Base-by-base conservation (phyloP, 2,888 invertebrate species). In the Noctua pronuba region DNA sequence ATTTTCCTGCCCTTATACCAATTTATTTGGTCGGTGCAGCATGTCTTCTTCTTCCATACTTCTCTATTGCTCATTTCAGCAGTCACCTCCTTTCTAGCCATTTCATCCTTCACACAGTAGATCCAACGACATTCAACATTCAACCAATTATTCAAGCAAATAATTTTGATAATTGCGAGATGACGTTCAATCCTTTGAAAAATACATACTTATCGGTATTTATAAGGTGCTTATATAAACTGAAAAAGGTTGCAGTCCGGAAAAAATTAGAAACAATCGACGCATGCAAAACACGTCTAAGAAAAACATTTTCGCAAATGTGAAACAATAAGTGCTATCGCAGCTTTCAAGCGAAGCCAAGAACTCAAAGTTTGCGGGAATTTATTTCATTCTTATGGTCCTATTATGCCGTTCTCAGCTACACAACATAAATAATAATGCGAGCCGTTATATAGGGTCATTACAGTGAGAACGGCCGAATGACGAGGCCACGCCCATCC, bases 371-470 rank as follows among this genome's bases (percentile, higher is more conserved):
- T 95, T 94, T 94, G 93, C 87, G 94, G 92, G 94, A 95, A 96
- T 95, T 96, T 96, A 96, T 96, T 94, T 96, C 94, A 94, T 95
- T 96, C 95, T 95, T 96, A 96, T 96, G 94, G 94, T 94, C 94
- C 95, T 96, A 96, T 96, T 96, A 96, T 95, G 94, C 95, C 94
- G 95, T 95, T 95, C 95, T 93, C 96, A 95, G 95, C 95, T 94
- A 95, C 95, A 96, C 95, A 96, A 95, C 95, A 96, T 96, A 96
- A 96, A 96, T 96, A 96, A 96, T 96, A 96, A 96, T 95, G 95
- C 94, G 93, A 92, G 88, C 94, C 94, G 95, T 96, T 96, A 96
- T 96, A 96, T 95, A 94, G 94, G 94, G 94, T 96, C 96, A 96
- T 96, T 96, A 95, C 95, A 92, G 94, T 91, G 92, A 89, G 93